A percentile compares a stretch with the other conserved stretches of the same genome.
phyloP scores from a whole-genome alignment of 1,140 invertebrate species.

The Musca vetustissima region DNA sequence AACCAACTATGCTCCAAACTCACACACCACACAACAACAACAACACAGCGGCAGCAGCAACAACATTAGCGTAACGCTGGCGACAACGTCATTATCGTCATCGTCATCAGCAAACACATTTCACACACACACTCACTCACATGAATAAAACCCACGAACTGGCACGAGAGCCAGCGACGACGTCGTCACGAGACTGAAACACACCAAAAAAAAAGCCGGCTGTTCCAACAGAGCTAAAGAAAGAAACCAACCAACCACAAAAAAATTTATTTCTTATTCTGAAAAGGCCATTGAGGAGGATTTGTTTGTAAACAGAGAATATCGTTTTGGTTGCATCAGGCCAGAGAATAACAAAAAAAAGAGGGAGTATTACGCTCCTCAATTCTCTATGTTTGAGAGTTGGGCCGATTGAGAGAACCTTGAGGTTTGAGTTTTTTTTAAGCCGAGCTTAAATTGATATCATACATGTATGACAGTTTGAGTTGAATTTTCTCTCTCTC shows the following conservation, averaged over 20 bases:
- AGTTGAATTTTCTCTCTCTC: no score
- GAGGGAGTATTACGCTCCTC: no score
- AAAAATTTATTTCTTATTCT: conserved; percentile 16
- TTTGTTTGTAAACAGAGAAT: conserved; percentile 23
- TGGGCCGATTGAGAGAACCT: no score
- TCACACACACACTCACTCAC: conserved; percentile 28
- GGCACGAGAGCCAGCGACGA: no score
- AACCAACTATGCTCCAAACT: no score
- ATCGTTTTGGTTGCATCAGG: not conserved
- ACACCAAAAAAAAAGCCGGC: conserved; percentile 35
- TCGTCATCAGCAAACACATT: conserved; percentile 24
- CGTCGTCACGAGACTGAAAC: conserved; percentile 22
- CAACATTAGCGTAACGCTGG: conserved; percentile 30
- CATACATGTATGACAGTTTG: no score
- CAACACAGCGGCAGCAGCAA: conserved; percentile 26
- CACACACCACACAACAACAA: conserved; percentile 17
- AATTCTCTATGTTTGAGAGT: no score
- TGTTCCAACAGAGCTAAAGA: conserved; percentile 25
- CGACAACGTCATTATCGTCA: conserved; percentile 15
- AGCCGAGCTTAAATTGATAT: not conserved
- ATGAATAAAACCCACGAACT: no score
- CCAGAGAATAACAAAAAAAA: no score
- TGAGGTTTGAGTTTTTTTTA: not conserved
- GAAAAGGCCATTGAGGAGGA: not conserved
- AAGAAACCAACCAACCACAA: no score